Evolutionary conservation across 2,888 invertebrate species (phyloP).

Genomic region (Philereme transversata): DNA sequence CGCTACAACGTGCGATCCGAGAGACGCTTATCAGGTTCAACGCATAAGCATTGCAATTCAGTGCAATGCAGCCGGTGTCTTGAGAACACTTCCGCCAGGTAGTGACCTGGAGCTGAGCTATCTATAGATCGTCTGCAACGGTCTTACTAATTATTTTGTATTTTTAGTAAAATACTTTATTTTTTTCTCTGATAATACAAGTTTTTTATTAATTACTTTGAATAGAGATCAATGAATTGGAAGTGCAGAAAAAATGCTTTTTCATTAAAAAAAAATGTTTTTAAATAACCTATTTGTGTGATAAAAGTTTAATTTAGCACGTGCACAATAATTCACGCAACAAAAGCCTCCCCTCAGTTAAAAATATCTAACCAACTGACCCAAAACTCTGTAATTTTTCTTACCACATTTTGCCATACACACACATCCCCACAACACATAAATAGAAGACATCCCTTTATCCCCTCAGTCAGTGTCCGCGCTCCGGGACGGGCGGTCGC

Average conservation of each 20-base stretch:
- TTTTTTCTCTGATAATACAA: too few species aligned
- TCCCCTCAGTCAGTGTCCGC: constrained; percentile 47
- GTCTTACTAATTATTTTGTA: too few species aligned
- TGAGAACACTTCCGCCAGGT: too few species aligned
- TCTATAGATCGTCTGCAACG: too few species aligned
- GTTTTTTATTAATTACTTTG: too few species aligned
- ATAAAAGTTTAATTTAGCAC: neutral
- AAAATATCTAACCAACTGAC: constrained; percentile 24
- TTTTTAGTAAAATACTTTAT: too few species aligned
- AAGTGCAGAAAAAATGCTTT: neutral
- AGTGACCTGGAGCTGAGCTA: too few species aligned
- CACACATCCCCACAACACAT: constrained; percentile 16
- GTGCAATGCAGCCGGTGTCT: too few species aligned
- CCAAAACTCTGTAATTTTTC: constrained; percentile 16
- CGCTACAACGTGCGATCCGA: too few species aligned
- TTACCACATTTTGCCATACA: constrained; percentile 15
- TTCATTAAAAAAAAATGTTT: neutral
- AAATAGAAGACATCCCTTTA: constrained; percentile 12
- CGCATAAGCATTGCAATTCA: too few species aligned
- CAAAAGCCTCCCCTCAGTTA: constrained; percentile 13
- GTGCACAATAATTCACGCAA: constrained; percentile 25
- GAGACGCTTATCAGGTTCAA: too few species aligned
- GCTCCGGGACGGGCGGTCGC: constrained; percentile 34
- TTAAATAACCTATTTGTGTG: neutral
- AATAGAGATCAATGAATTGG: neutral